Conservation (phyloP, 2,797 vertebrate species). For the Dendrocincla fuliginosa region DNA sequence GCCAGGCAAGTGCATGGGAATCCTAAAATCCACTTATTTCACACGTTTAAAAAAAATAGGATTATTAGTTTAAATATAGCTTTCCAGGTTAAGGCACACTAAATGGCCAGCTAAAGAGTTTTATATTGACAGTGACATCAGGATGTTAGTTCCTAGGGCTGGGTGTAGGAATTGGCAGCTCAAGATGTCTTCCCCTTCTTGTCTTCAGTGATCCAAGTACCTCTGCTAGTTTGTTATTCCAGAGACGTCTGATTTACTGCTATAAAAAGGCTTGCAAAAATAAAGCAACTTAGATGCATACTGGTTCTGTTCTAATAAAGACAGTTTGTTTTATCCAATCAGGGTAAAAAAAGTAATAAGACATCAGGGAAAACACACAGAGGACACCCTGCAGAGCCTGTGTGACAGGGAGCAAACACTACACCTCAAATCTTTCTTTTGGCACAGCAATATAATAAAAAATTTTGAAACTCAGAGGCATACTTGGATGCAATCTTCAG, state of each 20-base stretch:
- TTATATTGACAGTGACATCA: not conserved
- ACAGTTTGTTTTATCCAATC: not conserved
- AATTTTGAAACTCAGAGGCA: not conserved
- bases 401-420: not conserved
- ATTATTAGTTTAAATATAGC: constrained; percentile 32
- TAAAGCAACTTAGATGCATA: not conserved
- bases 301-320: not conserved
- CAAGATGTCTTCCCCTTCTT: constrained; percentile 5
- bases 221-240: not conserved
- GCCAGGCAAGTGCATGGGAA: not conserved
- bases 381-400: not conserved
- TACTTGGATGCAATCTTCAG: not conserved
- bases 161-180: constrained; percentile 9
- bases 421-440: not conserved
- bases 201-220: not conserved
- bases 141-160: constrained; percentile 4
- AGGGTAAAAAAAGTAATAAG: not conserved
- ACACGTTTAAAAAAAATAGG: not conserved
- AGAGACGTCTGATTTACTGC: not conserved
- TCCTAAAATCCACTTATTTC: constrained; percentile 17
- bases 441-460: not conserved
- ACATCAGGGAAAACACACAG: not conserved
- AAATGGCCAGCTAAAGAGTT: constrained; percentile 11
- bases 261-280: not conserved
- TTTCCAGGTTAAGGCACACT: constrained; percentile 26